Evolutionary conservation across 2,797 vertebrate species (phyloP).

Genomic region (Neosalanx taihuensis): DNA sequence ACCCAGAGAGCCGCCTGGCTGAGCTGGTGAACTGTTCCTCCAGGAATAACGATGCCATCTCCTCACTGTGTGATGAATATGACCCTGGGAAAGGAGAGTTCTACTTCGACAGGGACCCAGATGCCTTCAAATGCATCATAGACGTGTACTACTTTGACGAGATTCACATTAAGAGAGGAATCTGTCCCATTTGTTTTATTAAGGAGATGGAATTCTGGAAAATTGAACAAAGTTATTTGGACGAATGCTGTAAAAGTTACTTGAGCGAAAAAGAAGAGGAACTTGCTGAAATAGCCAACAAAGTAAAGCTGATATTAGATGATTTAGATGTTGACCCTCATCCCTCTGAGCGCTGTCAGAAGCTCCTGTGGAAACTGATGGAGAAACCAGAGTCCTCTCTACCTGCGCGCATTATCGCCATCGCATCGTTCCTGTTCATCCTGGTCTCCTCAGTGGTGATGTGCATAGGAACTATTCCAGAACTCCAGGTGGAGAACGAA

Average conservation of each 20-base stretch:
- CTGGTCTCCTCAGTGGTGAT: conserved; percentile 90
- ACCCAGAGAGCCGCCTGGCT: conserved; percentile 90
- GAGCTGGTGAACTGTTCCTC: conserved; percentile 83
- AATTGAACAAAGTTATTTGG: conserved; percentile 87
- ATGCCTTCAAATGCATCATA: conserved; percentile 92
- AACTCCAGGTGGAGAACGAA: conserved; percentile 83
- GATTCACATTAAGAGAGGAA: conserved; percentile 93
- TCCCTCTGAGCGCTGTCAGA: conserved; percentile 82
- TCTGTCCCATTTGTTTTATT: conserved; percentile 95
- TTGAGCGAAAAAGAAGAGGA: conserved; percentile 91
- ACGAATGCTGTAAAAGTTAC: conserved; percentile 92
- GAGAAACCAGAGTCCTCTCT: conserved; percentile 93
- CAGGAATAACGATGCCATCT: conserved; percentile 79
- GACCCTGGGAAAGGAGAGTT: conserved; percentile 89
- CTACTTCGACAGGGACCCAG: conserved; percentile 96
- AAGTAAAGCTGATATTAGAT: conserved; percentile 89
- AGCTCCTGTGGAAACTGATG: conserved; percentile 90
- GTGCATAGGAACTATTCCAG: conserved; percentile 94
- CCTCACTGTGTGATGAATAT: conserved; percentile 93
- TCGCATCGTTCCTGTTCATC: conserved; percentile 91
- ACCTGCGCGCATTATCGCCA: conserved; percentile 83
- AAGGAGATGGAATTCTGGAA: conserved; percentile 99
- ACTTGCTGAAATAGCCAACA: conserved; percentile 87
- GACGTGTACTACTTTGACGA: conserved; percentile 94
- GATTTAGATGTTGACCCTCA: conserved; percentile 84